phyloP scores from a whole-genome alignment of 2,888 invertebrate genomes.

The Sicus ferrugineus region DNA sequence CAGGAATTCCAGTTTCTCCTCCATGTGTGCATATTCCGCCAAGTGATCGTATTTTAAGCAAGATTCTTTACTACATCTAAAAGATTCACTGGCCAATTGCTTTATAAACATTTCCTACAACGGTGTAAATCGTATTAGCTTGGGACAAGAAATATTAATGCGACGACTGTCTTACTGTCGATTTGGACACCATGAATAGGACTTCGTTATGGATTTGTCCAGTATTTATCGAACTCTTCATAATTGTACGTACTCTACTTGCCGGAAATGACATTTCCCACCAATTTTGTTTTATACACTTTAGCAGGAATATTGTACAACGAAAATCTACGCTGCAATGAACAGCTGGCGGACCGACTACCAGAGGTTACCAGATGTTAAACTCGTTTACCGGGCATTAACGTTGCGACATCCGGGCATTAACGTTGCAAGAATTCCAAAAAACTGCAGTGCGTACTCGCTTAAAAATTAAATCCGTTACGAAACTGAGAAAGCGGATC shows the following conservation, averaged over 20 bases:
- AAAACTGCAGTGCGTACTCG: too few relatives aligned
- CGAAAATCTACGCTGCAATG: too few relatives aligned
- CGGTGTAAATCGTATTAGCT: background rate
- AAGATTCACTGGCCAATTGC: conserved; percentile 55
- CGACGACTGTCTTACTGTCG: conserved; percentile 45
- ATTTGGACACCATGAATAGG: conserved; percentile 55
- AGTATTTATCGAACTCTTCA: conserved; percentile 62
- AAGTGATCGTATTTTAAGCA: conserved; percentile 56
- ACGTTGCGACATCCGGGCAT: too few relatives aligned
- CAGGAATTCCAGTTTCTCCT: conserved; percentile 57
- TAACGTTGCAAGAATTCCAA: too few relatives aligned
- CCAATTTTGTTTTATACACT: too few relatives aligned
- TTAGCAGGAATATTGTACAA: too few relatives aligned
- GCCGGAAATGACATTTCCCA: too few relatives aligned
- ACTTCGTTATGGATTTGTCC: conserved; percentile 58
- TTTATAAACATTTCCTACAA: conserved; percentile 58
- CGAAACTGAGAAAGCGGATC: too few relatives aligned
- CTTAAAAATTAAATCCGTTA: too few relatives aligned
- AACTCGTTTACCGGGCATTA: too few relatives aligned
- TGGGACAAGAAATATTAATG: background rate
- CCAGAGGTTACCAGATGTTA: too few relatives aligned
- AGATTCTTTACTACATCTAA: conserved; percentile 42
- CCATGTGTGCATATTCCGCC: conserved; percentile 53
- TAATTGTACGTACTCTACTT: conserved; percentile 59
- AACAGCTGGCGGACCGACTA: too few relatives aligned